phyloP scores from a whole-genome alignment of 2,113 vertebrate species.

The Gallinago media region DNA sequence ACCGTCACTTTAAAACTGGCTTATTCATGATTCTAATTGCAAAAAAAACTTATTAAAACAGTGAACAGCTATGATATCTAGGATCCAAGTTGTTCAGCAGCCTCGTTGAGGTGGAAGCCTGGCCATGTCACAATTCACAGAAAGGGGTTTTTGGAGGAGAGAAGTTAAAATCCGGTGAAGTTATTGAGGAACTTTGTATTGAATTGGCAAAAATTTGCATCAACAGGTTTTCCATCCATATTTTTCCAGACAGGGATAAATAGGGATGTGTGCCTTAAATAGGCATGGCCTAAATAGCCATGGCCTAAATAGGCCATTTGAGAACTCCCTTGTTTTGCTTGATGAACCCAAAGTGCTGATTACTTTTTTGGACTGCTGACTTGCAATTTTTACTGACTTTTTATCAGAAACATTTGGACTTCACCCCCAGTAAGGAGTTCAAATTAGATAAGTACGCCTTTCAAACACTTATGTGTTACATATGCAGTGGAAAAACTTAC shows the following conservation, averaged over 20 bases:
- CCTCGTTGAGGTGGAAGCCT: neutral
- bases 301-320: neutral
- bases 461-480: neutral
- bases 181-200: neutral
- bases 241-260: neutral
- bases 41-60: neutral
- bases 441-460: neutral
- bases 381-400: neutral
- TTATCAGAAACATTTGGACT: conserved; percentile 10
- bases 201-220: neutral
- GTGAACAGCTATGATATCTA: neutral
- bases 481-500: conserved; percentile 84
- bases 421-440: neutral
- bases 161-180: neutral
- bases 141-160: neutral
- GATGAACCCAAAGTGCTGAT: conserved; percentile 16
- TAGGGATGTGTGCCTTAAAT: neutral
- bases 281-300: neutral
- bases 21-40: neutral
- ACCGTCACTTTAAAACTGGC: neutral
- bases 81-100: neutral
- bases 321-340: neutral
- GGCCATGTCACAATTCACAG: neutral
- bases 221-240: neutral
- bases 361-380: neutral